Base-by-base conservation (phyloP, 2,113 vertebrate genomes). In the Cyanoderma ruficeps region DNA sequence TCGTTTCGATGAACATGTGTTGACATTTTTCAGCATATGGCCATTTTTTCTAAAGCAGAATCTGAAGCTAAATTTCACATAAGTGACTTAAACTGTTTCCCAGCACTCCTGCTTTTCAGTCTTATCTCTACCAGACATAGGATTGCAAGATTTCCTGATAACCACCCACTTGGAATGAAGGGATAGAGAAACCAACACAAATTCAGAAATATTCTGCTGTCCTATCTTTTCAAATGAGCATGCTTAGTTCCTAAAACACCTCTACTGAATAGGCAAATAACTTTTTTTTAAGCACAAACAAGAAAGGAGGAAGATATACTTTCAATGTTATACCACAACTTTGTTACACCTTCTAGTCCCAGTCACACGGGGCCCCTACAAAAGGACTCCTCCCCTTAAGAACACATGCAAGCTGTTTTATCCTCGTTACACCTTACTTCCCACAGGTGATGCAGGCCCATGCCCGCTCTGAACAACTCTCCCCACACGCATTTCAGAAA, bases 21-120 rank as follows among this genome's bases (percentile, higher is more conserved):
- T 97, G 93, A 91, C 84, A 96, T 96, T 97, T 96, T 70, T 87
- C 91, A 72, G 33, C 93, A 93, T 90, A 94, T 85, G 91, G 84
- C 55, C 33, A 61, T 61, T 88, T 83, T 61, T 88, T 77, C 59
- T 75, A 69, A 76, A 83, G 63, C 47, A 85, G 35, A 93, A 65
- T n/a, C 55, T 83, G 49, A 87, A 90, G 57, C 76, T 82, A 57
- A 46, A 84, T 79, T 94, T 87, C 91, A 89, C 2, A 0, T 53
- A 87, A 87, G 41, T 47, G 33, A 82, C 63, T 76, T 93, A 35
- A 57, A 69, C 70, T 47, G 31, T 68, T 93, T 87, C 50, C 78
- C 68, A 80, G 78, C 44, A 80, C 55, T 83, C 33, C 1, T 31
- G 21, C 23, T 84, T 77, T 76, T 93, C 42, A 81, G 39, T 83